Base-by-base conservation (phyloP, 2,888 invertebrate genomes). In the Mesorhabditis spiculigera region DNA sequence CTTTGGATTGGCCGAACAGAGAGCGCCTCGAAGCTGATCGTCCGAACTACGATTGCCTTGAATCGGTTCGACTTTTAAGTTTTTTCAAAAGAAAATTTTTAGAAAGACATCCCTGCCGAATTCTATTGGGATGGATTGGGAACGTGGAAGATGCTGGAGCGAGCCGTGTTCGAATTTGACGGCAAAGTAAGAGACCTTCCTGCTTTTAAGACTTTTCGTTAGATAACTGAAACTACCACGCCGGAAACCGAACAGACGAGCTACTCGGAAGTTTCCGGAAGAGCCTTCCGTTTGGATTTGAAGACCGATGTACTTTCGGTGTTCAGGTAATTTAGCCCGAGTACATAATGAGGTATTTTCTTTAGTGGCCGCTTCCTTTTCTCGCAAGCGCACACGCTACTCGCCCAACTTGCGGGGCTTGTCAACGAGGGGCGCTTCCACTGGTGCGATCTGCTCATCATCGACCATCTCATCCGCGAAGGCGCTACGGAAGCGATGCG, bases 101-200 rank as follows among this genome's bases (percentile, higher is more conserved):
- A 78, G 78, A 78, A 78, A 68, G 73, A 75, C 67, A 78, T 78
- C 61, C 78, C 78, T 5, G 76, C 79, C 5, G 73, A 78, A 67
- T 78, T 78, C 70, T 78, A 78, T 71, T 78, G 78, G 78, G 78
- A 78, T 61, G 67, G 63, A 50, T 67, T 63, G 68, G 78, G 77
- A 58, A 70, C 73, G 41, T 78, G 78, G 78, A 77, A 73, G 67
- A 8, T 63, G 8, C 8, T 63, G n/a, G 63, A 63, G 63, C 8
- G 8, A 16, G 63, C 63, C 28, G 16, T 16, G n/a, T 63, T 63
- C 63, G 58, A 50, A 50, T 50, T 13, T 50, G 10, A 50, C 1
- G 58, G 58, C 63, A 62, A 61, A 66, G 66, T 64, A 69, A 63
- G 66, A 66, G 1, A 63, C 66, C 42, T 65, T 66, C 28, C 28